Base-by-base conservation (phyloP, 1,140 invertebrate species). In the Pomacea maculata region DNA sequence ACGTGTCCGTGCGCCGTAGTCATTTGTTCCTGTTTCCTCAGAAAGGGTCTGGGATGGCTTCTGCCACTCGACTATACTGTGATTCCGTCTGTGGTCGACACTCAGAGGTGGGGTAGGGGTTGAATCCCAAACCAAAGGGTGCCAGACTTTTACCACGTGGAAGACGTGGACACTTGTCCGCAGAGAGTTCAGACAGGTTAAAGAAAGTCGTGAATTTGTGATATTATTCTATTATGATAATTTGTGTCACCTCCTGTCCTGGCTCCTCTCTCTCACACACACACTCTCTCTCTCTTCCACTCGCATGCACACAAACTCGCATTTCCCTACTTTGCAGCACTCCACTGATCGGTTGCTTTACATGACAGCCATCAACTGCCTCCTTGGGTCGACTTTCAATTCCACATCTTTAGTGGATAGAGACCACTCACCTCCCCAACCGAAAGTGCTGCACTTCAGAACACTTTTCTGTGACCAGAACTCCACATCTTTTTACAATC, bases 211-310 rank as follows among this genome's bases (percentile, higher is more conserved):
- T 45, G 0, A 45, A 0, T 45, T 45, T 45, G 34, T 61, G 57
- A 19, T 57, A 19, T 19, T 64, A 45, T n/a, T 12, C 34, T 21
- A 61, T 1, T 54, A 77, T 29, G 61, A 21, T 55, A 10, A n/a
- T 64, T 45, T 61, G 34, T 61, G 8, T 76, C 17, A 55, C 55
- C 34, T 45, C 2, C 6, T 45, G 34, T 45, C 34, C 3, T 76
- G 52, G 17, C 75, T 64, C 25, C 75, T 61, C 75, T 76, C 75
- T 61, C 75, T 63, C 57, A 17, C 75, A 19, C 57, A 21, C n/a
- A 19, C 57, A 21, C 61, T 63, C 61, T 21, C 61, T 63, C 61
- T 21, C 75, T 76, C 75, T 61, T 54, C 17, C 75, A 55, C 75
- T 64, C 75, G 8, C 75, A 11, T 11, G 12, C 67, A 70, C 67